These are phyloP conservation scores for Tetragnatha versicolor DNA, from an alignment of 1,140 invertebrate genomes.

Conservation along the genomic window DNA sequence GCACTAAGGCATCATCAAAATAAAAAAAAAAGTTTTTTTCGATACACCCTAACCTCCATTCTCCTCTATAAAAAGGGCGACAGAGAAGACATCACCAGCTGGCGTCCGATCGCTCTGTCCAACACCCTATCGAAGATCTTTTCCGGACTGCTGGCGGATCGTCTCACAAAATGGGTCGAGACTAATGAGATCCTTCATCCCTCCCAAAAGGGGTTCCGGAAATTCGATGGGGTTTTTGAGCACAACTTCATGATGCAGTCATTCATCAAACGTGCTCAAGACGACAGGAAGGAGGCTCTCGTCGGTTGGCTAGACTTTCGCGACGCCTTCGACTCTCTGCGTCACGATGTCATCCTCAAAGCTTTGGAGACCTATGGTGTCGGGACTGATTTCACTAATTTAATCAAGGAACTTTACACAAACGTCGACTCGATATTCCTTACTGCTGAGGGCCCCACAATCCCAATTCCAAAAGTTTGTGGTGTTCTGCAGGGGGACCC, in stretches of 20 bases:
- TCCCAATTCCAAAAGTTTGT: slow-evolving; percentile 12
- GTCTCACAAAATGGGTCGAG: neutral
- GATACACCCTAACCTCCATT: too few species aligned
- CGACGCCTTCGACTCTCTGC: slow-evolving; percentile 62
- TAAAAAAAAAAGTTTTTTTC: too few species aligned
- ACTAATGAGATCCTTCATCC: neutral
- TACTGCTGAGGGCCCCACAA: slow-evolving; percentile 2
- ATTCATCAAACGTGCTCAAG: too few species aligned
- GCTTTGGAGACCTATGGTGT: slow-evolving; percentile 25
- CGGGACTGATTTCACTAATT: slow-evolving; percentile 28
- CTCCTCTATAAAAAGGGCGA: slow-evolving; percentile 57
- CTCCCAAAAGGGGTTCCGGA: too few species aligned
- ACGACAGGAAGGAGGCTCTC: too few species aligned
- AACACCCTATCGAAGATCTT: neutral
- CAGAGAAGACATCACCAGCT: slow-evolving; percentile 31
- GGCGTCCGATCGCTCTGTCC: too few species aligned
- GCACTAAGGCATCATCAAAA: too few species aligned
- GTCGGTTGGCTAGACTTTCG: slow-evolving; percentile 58
- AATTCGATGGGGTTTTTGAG: too few species aligned
- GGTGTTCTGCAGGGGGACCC: slow-evolving; percentile 62
- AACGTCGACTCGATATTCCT: neutral
- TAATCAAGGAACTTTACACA: slow-evolving; percentile 22
- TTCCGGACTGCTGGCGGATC: neutral
- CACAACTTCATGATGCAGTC: too few species aligned
- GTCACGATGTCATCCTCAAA: slow-evolving; percentile 54